Percentiles rank a stretch among this genome's conserved stretches.
Conservation (phyloP, 2,888 invertebrate species). For the Petrolisthes cinctipes region DNA sequence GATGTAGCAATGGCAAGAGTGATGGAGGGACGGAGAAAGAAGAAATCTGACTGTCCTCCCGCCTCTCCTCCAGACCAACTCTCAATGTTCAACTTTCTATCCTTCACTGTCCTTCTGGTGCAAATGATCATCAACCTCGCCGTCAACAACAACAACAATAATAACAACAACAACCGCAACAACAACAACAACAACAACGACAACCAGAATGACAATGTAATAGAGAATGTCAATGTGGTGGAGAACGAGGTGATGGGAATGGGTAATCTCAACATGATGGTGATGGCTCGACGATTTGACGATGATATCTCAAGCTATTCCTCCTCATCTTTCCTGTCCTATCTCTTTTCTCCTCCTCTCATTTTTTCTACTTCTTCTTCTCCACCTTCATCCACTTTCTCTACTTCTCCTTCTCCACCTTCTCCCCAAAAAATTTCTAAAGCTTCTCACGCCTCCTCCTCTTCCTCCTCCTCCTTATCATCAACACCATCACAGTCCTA, state of each 20-base stretch:
- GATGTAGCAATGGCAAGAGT: not conserved
- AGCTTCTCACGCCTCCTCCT: not conserved
- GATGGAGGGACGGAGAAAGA: not conserved
- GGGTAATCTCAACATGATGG: not conserved
- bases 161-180: conserved; percentile 50
- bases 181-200: conserved; percentile 41
- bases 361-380: conserved; percentile 6
- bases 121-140: conserved; percentile 37
- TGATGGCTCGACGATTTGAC: not conserved
- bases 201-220: conserved; percentile 14
- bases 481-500: not conserved
- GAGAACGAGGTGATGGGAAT: not conserved
- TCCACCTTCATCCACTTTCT: not conserved
- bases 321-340: not conserved
- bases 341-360: not conserved
- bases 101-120: conserved; percentile 47
- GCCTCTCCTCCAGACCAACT: conserved; percentile 38
- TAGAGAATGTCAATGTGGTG: conserved; percentile 31
- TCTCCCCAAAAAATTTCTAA: not conserved
- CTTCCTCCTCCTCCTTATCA: not conserved
- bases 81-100: conserved; percentile 52
- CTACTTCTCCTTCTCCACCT: conserved; percentile 1
- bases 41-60: conserved; percentile 29
- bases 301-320: not conserved
- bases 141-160: conserved; percentile 43